Evolutionary conservation across 2,113 vertebrate species (phyloP), one percentile per base, ranked within the genome.

Genomic region (Marcusenius ussheri): DNA sequence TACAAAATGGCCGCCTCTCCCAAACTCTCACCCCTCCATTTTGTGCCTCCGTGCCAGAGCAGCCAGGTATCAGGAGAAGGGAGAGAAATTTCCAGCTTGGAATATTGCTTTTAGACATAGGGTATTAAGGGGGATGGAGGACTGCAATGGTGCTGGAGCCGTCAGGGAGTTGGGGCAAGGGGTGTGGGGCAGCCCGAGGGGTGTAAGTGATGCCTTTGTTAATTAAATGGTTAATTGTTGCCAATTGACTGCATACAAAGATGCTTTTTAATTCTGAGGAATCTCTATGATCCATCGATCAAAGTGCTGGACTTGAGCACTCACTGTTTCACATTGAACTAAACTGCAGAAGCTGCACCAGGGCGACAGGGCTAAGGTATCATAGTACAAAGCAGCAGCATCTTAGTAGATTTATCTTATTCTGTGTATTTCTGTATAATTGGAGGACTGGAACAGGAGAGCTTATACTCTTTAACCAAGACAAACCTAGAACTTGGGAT

Each of bases 1-100:
- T 91, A 95, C 94, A 96, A 97, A 96, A 97, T 97, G 95, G 95
- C 96, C 94, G 94, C 94, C 95, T 93, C 91, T 1, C 91, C 94
- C 91, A 93, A 93, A 91, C 92, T 93, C 91, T 92, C 77, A 83
- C 77, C 77, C 77, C 77, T 83, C 83, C 97, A 97, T 97, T 96
- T 96, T 97, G 95, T 96, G 91, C 87, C 88, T 94, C 80, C 85
- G 92, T 94, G 94, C 94, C 93, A 95, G 93, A 91, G 93, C 93
- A 95, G 95, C 94, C 95, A 96, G 95, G 93, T 96, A 96, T 95
- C 95, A 93, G 93, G 90, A 92, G 92, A 91, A 93, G 95, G 94
- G 70, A 92, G 92, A 92, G 93, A 90, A 31, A 27, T 84, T 13
- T 84, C 39, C 77, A 83, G 39, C 77, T 45, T 45, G 5, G 83